Conservation (phyloP, 2,113 vertebrate genomes). For the Phodopus roborovskii region DNA sequence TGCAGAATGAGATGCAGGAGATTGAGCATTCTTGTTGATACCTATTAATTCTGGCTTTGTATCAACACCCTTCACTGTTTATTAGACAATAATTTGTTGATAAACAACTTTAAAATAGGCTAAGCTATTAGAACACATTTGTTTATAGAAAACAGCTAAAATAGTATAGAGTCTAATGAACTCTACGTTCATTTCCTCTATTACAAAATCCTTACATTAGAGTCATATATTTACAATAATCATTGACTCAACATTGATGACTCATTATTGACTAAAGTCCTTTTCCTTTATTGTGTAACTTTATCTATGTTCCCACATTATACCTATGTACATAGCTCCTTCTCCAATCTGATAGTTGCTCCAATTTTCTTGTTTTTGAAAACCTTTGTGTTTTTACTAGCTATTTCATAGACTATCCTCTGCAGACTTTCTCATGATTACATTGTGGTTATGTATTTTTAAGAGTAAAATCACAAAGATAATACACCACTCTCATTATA, state of each 20-base stretch:
- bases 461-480: background rate
- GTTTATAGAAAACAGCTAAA: background rate
- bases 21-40: background rate
- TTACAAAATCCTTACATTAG: background rate
- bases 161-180: background rate
- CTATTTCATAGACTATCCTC: background rate
- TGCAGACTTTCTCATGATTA: background rate
- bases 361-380: background rate
- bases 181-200: background rate
- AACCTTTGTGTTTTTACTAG: background rate
- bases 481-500: background rate
- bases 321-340: background rate
- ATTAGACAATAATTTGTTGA: background rate
- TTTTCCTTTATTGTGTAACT: background rate
- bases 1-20: background rate
- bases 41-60: background rate
- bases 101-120: background rate
- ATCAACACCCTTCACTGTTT: background rate
- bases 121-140: background rate
- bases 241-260: background rate
- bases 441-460: background rate
- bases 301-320: background rate
- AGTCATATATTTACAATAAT: background rate
- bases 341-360: background rate
- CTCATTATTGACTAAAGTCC: background rate